Base-by-base conservation (phyloP, 92 coral and sea anemone species). In the Anthopleura xanthogrammica region DNA sequence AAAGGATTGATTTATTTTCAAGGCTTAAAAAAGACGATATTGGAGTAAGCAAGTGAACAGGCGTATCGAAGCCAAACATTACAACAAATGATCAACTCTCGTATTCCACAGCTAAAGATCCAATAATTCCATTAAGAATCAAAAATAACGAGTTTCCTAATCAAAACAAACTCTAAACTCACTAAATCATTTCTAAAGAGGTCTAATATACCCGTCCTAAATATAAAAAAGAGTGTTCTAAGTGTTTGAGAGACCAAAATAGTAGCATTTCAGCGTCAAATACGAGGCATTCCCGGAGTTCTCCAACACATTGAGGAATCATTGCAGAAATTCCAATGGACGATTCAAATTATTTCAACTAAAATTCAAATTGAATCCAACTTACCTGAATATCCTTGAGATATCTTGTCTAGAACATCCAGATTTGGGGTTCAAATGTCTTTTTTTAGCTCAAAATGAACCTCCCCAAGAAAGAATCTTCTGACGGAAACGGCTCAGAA, bases 381-480 rank as follows among this genome's bases (percentile, higher is more conserved):
- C 87, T 57, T 84, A 84, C 87, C 87, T 60, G 29, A 43, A 20
- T 41, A 19, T 19, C 22, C 48, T 16, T 16, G 60, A 77, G 62
- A 70, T 77, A 62, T 70, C 24, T 77, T 76, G 50, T 52, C 50
- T 84, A 84, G 52, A 41, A 52, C 87, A 84, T 84, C 75, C 87
- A 84, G 82, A 84, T 78, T 52, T 52, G 1, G 43, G 16, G 40
- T 65, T 11, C 77, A 77, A 76, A 77, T 12, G 74, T 50, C 64
- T 36, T 36, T 39, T 55, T 41, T 81, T 81, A 75, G 50, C 7
- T 60, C 57, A 16, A 40, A 71, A 68, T 40, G 78, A 60, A 60
- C 83, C 83, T 85, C 83, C 88, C 79, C 79, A 40, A 7, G 46
- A 55, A 78, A 85, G 88, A 85, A 79, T 85, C 83, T 57, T 70